Percentiles rank a stretch among this genome's conserved stretches.
These are phyloP conservation scores for Salpingus planirostris DNA, from an alignment of 2,888 invertebrate genomes.

Conservation along the genomic window DNA sequence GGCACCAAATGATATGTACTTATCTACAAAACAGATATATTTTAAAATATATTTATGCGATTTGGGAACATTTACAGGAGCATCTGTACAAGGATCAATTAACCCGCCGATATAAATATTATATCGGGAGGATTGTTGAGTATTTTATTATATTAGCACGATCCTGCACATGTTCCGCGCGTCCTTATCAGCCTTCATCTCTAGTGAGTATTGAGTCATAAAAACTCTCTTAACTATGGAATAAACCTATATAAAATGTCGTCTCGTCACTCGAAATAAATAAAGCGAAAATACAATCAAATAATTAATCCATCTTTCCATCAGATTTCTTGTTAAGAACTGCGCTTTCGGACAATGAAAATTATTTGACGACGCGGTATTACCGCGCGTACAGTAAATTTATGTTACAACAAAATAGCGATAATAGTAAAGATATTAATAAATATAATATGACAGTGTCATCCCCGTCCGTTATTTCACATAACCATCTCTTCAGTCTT, in stretches of 20 bases:
- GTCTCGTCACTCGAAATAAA: slow-evolving; percentile 14
- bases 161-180: slow-evolving; percentile 23
- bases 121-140: slow-evolving; percentile 30
- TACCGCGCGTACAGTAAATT: no score
- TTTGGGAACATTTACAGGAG: no score
- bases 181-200: slow-evolving; percentile 38
- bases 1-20: slow-evolving; percentile 31
- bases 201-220: slow-evolving; percentile 37
- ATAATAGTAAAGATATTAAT: no score
- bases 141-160: slow-evolving; percentile 29
- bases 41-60: no score
- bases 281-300: slow-evolving; percentile 14
- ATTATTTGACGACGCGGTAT: no score
- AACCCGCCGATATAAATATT: no score
- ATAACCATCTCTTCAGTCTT: slow-evolving; percentile 51
- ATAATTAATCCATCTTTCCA: slow-evolving; percentile 34
- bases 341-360: no score
- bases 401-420: no score
- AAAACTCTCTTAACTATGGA: slow-evolving; percentile 29
- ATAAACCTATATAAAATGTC: slow-evolving; percentile 24
- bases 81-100: no score
- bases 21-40: slow-evolving; percentile 11
- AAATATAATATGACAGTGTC: no score
- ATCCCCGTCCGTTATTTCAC: no score
- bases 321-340: no score